Conservation (phyloP, 2,797 vertebrate species). For the Euthynnus affinis region DNA sequence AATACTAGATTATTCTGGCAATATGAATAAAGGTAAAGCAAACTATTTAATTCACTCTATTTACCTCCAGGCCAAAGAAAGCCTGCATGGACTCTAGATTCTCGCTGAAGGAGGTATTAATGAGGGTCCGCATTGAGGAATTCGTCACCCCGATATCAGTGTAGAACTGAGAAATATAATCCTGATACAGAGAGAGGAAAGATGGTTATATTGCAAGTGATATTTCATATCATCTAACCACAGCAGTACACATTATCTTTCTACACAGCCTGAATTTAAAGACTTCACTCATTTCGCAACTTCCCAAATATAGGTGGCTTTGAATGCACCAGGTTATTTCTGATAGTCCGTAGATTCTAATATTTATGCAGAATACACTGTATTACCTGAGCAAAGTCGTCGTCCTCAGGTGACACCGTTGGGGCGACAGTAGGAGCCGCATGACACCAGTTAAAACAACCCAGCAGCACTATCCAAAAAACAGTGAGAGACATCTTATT, state of each 20-base stretch:
- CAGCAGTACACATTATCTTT: neutral
- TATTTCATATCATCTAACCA: neutral
- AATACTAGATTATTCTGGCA: neutral
- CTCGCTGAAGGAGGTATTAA: conserved; percentile 49
- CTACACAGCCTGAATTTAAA: neutral
- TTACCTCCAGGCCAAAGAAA: conserved; percentile 87
- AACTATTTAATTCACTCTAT: neutral
- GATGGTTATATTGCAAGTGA: neutral
- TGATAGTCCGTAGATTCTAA: neutral
- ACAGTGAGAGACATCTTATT: conserved; percentile 43
- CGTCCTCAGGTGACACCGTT: conserved; percentile 48
- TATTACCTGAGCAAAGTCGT: conserved; percentile 68
- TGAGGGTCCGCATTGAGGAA: neutral
- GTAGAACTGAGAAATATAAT: conserved; percentile 85
- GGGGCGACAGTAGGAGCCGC: conserved; percentile 59
- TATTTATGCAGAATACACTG: neutral
- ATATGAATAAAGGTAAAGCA: neutral
- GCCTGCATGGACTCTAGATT: conserved; percentile 87
- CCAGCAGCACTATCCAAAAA: conserved; percentile 53
- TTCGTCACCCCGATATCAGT: conserved; percentile 59
- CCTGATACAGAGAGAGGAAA: conserved; percentile 63
- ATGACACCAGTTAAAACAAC: conserved; percentile 42
- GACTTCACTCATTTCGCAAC: neutral
- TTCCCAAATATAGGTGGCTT: neutral
- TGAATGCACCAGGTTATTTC: neutral